Evolutionary conservation across 2,797 vertebrate genomes (phyloP).

Genomic region (Pteropus rufus): DNA sequence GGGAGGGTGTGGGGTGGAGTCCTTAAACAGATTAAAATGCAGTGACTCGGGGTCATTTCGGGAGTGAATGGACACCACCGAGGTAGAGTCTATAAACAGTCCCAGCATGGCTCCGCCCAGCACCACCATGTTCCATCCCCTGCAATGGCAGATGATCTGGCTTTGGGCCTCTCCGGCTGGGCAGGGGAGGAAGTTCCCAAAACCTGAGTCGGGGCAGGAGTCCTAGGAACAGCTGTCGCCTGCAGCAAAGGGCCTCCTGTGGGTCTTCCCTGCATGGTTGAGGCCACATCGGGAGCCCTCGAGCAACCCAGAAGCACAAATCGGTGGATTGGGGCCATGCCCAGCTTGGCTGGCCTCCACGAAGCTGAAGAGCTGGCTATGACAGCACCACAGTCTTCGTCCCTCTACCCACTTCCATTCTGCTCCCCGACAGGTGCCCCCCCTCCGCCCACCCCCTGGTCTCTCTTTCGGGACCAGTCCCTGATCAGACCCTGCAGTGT

Average conservation of each 20-base stretch:
- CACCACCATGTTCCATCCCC: neutral
- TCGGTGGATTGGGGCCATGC: neutral
- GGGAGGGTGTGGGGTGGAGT: neutral
- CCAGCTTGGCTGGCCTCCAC: neutral
- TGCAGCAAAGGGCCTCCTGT: neutral
- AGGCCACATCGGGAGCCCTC: neutral
- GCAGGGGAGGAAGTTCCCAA: constrained; percentile 30
- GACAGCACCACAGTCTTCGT: neutral
- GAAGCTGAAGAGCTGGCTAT: neutral
- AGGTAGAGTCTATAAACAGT: neutral
- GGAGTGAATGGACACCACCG: neutral
- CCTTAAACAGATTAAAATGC: neutral
- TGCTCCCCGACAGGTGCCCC: neutral
- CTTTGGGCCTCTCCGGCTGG: neutral
- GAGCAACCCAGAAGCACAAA: constrained; percentile 64
- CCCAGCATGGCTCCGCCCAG: neutral
- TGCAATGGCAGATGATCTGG: neutral
- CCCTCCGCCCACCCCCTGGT: neutral
- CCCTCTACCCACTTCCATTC: neutral
- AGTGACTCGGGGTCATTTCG: neutral
- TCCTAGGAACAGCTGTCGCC: neutral
- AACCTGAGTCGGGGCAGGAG: neutral
- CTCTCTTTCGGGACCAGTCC: neutral
- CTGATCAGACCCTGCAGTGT: neutral
- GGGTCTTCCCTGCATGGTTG: neutral